Evolutionary conservation across 2,888 invertebrate genomes (phyloP).

Genomic region (Apamea crenata): DNA sequence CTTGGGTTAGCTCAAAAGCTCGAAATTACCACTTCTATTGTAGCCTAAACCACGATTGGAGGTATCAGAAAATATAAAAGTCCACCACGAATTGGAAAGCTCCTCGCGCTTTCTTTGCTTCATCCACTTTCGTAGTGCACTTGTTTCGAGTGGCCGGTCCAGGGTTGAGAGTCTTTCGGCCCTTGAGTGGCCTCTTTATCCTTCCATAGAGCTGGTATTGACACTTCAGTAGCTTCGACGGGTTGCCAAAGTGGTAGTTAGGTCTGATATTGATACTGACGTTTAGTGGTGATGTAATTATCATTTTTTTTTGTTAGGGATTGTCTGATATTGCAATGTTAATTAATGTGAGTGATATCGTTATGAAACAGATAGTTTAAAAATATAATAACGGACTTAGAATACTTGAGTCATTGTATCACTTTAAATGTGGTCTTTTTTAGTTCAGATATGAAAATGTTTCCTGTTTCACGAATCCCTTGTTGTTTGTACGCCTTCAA

Average conservation of each 20-base stretch:
- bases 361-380: no score
- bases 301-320: neutral
- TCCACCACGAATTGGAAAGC: conserved; percentile 14
- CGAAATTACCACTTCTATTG: neutral
- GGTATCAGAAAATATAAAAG: conserved; percentile 5
- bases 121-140: conserved; percentile 53
- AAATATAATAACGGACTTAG: neutral
- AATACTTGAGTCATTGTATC: neutral
- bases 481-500: neutral
- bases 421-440: neutral
- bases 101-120: conserved; percentile 23
- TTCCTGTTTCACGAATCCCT: neutral
- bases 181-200: conserved; percentile 24
- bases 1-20: neutral
- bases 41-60: no score
- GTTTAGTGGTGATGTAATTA: conserved; percentile 2
- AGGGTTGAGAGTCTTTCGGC: conserved; percentile 30
- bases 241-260: conserved; percentile 11
- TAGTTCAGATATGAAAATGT: neutral
- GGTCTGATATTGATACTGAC: neutral
- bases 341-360: neutral
- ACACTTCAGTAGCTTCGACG: conserved; percentile 22
- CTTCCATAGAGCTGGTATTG: conserved; percentile 29
- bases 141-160: conserved; percentile 41
- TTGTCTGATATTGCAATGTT: neutral